Percentiles rank a stretch among this genome's conserved stretches.
Evolutionary conservation across 1,140 invertebrate genomes (phyloP).

Genomic region (Harlomillsia oculata): DNA sequence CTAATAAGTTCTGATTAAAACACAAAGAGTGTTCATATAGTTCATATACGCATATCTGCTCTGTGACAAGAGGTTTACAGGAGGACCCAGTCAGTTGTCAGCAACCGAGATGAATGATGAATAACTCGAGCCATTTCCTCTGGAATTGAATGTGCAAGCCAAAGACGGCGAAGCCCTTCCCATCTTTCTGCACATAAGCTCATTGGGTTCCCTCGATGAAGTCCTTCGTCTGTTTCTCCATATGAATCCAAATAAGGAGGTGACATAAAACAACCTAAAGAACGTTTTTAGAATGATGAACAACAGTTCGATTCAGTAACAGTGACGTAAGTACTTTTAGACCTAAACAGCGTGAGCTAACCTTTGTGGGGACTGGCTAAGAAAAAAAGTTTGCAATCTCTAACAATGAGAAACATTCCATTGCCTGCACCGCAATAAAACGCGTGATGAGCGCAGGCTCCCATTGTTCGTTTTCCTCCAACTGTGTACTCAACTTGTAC

Average conservation of each 20-base stretch:
- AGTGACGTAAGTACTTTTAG: too few relatives aligned
- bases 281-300: too few relatives aligned
- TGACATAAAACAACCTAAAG: slow-evolving; percentile 70
- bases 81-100: slow-evolving; percentile 76
- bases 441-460: slow-evolving; percentile 88
- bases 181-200: slow-evolving; percentile 74
- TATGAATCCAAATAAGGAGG: slow-evolving; percentile 95
- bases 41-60: too few relatives aligned
- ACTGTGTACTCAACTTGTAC: slow-evolving; percentile 65
- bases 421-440: slow-evolving; percentile 75
- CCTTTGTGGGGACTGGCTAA: slow-evolving; percentile 49
- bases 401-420: slow-evolving; percentile 83
- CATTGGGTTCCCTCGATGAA: slow-evolving; percentile 87
- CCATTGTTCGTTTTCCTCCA: too few relatives aligned
- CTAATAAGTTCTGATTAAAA: too few relatives aligned
- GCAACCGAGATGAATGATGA: slow-evolving; percentile 61
- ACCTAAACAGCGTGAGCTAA: too few relatives aligned
- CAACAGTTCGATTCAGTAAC: neutral
- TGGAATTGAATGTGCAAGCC: slow-evolving; percentile 85
- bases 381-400: slow-evolving; percentile 81
- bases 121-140: slow-evolving; percentile 79
- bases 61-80: too few relatives aligned
- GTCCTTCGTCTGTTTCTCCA: slow-evolving; percentile 91
- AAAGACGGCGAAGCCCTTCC: slow-evolving; percentile 70
- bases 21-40: too few relatives aligned